phyloP scores from a whole-genome alignment of 2,797 vertebrate species.

The Sebastes oblongus region DNA sequence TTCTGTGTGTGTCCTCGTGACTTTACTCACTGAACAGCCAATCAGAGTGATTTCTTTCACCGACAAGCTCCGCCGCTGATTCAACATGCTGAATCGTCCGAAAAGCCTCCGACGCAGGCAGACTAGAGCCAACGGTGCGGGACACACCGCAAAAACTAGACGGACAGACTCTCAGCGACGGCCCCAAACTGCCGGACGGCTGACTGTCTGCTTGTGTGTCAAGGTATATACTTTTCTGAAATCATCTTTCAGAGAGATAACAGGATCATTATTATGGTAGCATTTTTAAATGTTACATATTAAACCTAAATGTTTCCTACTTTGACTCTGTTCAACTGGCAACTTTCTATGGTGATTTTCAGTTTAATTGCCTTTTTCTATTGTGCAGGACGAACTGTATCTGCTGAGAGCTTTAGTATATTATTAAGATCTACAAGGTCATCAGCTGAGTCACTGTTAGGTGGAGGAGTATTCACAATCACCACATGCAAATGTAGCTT shows the following conservation, averaged over 20 bases:
- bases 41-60: no score
- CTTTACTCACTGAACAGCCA: no score
- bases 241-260: background rate
- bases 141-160: no score
- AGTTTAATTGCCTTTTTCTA: background rate
- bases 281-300: background rate
- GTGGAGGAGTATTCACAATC: background rate
- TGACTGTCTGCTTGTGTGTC: no score
- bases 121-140: no score
- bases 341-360: background rate
- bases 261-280: background rate
- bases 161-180: no score
- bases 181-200: no score
- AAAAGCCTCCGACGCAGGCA: no score
- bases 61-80: no score
- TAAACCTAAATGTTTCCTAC: background rate
- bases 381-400: background rate
- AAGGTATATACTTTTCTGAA: background rate
- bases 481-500: background rate
- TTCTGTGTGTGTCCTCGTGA: no score
- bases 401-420: background rate
- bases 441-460: background rate
- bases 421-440: slow-evolving; percentile 4
- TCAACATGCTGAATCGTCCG: no score
- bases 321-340: background rate